Evolutionary conservation across 1,140 invertebrate species (phyloP).

Genomic region (Aethina tumida): DNA sequence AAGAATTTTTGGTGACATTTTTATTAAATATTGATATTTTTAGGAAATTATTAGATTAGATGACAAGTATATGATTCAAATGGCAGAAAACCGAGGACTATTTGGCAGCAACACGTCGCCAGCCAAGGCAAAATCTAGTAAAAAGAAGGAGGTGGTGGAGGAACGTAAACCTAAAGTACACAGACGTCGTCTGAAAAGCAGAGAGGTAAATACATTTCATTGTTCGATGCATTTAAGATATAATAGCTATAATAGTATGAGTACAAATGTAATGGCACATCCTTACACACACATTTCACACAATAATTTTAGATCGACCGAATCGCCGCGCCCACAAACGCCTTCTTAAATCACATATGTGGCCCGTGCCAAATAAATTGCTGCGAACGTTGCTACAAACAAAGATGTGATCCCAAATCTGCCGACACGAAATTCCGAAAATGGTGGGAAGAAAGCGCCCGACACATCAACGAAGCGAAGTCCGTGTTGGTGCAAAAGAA

Average conservation of each 20-base stretch:
- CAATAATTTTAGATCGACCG: constrained; percentile 34
- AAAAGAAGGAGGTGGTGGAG: constrained; percentile 15
- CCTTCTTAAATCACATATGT: constrained; percentile 34
- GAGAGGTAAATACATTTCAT: background rate
- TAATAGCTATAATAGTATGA: background rate
- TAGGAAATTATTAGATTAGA: constrained; percentile 60
- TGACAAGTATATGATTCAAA: constrained; percentile 69
- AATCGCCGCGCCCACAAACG: constrained; percentile 41
- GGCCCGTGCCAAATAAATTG: constrained; percentile 7
- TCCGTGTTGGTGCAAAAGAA: constrained; percentile 27
- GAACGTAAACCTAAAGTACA: constrained; percentile 17
- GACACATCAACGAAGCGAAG: constrained; percentile 24
- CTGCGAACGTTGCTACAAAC: constrained; percentile 13
- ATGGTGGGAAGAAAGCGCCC: constrained; percentile 33
- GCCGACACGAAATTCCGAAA: constrained; percentile 16
- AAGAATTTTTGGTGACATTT: background rate
- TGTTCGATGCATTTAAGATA: constrained; percentile 3
- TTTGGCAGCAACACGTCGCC: constrained; percentile 46
- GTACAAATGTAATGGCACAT: background rate
- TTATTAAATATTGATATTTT: constrained; percentile 7
- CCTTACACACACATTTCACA: background rate
- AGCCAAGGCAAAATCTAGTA: constrained; percentile 21
- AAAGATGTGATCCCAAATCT: constrained; percentile 9
- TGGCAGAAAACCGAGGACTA: constrained; percentile 63
- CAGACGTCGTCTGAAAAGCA: background rate